phyloP scores from a whole-genome alignment of 2,113 vertebrate species.

The Theristicus caerulescens region DNA sequence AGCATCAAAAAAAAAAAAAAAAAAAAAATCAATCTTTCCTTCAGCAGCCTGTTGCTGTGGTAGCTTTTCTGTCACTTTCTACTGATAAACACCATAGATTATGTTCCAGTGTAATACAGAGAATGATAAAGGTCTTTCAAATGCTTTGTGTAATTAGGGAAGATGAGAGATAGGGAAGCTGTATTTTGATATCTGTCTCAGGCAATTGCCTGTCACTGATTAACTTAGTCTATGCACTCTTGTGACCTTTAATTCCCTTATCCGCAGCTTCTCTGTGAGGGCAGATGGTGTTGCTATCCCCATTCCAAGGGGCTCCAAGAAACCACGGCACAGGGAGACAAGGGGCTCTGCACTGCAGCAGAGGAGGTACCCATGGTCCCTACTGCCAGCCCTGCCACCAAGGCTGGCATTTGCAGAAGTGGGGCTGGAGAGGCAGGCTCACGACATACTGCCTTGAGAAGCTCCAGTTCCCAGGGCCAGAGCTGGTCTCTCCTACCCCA shows the following conservation, averaged over 20 bases:
- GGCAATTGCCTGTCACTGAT: not conserved
- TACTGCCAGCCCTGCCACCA: accelerated
- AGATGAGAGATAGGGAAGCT: not conserved
- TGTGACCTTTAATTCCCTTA: not conserved
- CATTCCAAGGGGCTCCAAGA: not conserved
- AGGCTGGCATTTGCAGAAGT: not conserved
- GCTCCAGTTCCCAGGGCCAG: not conserved
- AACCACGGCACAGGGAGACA: not conserved
- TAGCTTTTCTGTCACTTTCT: conserved; percentile 8
- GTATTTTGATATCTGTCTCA: not conserved
- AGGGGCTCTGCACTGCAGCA: not conserved
- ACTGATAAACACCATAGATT: not conserved
- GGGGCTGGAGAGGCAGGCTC: not conserved
- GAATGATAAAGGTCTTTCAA: not conserved
- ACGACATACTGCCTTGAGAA: not conserved
- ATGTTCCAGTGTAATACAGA: not conserved
- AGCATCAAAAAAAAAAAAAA: not conserved
- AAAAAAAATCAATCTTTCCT: not conserved
- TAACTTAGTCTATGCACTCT: not conserved
- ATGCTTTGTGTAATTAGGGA: not conserved
- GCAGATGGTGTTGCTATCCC: not conserved
- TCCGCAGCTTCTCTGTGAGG: not conserved
- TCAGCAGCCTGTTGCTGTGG: not conserved
- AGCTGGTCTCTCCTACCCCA: not conserved
- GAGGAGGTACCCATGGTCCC: not conserved